Evolutionary conservation across 2,888 invertebrate genomes (phyloP).

Genomic region (Drosophila robusta): DNA sequence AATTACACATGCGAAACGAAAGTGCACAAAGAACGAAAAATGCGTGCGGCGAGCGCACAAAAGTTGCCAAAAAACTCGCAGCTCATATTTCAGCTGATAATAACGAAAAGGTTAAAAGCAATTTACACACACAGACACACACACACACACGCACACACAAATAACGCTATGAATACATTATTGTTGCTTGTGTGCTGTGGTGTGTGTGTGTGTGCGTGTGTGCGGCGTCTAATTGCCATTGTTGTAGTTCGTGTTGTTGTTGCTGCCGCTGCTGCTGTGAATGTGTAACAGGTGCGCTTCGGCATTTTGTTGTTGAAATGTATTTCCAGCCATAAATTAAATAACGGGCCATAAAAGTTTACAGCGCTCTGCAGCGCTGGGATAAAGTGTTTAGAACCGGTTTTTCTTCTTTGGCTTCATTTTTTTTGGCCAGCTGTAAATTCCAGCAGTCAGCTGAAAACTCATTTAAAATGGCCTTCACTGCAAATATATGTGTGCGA

Average conservation of each 20-base stretch:
- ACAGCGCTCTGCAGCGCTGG: slow-evolving; percentile 39
- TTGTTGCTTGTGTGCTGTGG: slow-evolving; percentile 25
- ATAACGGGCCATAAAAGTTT: slow-evolving; percentile 77
- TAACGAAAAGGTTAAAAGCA: slow-evolving; percentile 58
- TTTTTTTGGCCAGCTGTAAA: slow-evolving; percentile 50
- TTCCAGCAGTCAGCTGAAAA: slow-evolving; percentile 61
- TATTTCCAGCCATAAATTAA: slow-evolving; percentile 77
- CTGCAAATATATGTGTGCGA: slow-evolving; percentile 2
- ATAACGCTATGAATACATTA: slow-evolving; percentile 65
- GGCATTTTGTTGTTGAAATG: slow-evolving; percentile 64
- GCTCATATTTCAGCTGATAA: slow-evolving; percentile 77
- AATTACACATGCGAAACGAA: slow-evolving; percentile 59
- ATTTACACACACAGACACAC: slow-evolving; percentile 30
- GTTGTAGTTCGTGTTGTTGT: slow-evolving; percentile 45
- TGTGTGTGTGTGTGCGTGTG: slow-evolving; percentile 3
- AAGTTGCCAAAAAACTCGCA: slow-evolving; percentile 50
- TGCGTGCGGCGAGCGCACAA: slow-evolving; percentile 26
- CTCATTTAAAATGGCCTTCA: slow-evolving; percentile 67
- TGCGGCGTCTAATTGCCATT: slow-evolving; percentile 67
- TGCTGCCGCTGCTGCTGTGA: slow-evolving; percentile 20
- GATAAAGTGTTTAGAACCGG: slow-evolving; percentile 65
- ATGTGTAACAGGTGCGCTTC: slow-evolving; percentile 71
- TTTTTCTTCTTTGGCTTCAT: background rate
- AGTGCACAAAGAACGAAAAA: slow-evolving; percentile 9
- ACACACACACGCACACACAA: slow-evolving; percentile 5